Evolutionary conservation across 2,888 invertebrate species (phyloP).

Genomic region (Lottia scabra): DNA sequence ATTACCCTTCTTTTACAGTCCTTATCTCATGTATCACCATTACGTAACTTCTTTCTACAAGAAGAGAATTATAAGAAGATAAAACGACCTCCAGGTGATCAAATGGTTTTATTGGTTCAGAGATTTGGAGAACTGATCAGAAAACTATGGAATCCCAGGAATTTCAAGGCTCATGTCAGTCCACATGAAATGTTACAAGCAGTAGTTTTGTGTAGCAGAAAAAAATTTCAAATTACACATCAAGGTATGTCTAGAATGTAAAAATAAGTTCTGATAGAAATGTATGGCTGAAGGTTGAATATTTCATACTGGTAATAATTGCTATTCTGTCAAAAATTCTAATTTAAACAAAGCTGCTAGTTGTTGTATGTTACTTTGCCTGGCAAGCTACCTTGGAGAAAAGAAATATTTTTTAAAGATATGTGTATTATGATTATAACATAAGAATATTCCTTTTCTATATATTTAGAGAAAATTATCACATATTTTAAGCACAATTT

Average conservation of each 20-base stretch:
- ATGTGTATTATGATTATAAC: too few relatives aligned
- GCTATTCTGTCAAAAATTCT: too few relatives aligned
- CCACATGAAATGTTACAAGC: constrained; percentile 99
- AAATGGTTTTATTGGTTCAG: constrained; percentile 85
- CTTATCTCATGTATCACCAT: constrained; percentile 91
- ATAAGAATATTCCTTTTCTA: too few relatives aligned
- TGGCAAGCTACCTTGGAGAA: too few relatives aligned
- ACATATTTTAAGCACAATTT: too few relatives aligned
- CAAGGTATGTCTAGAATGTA: constrained; percentile 77
- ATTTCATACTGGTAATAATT: too few relatives aligned
- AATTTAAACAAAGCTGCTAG: too few relatives aligned
- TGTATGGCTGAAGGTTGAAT: too few relatives aligned
- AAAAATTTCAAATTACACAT: constrained; percentile 96
- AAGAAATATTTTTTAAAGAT: too few relatives aligned
- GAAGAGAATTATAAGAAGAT: constrained; percentile 89
- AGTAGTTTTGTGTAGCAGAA: constrained; percentile 95
- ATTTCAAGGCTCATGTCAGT: constrained; percentile 99
- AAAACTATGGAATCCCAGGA: constrained; percentile 98
- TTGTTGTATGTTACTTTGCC: too few relatives aligned
- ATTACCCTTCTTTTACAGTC: constrained; percentile 75
- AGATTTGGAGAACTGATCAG: constrained; percentile 94
- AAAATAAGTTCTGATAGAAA: too few relatives aligned
- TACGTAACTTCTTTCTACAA: constrained; percentile 93
- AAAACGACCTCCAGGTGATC: constrained; percentile 95
- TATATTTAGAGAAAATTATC: too few relatives aligned